phyloP scores from a whole-genome alignment of 2,888 invertebrate species.

The Rhorus exstirpatorius region DNA sequence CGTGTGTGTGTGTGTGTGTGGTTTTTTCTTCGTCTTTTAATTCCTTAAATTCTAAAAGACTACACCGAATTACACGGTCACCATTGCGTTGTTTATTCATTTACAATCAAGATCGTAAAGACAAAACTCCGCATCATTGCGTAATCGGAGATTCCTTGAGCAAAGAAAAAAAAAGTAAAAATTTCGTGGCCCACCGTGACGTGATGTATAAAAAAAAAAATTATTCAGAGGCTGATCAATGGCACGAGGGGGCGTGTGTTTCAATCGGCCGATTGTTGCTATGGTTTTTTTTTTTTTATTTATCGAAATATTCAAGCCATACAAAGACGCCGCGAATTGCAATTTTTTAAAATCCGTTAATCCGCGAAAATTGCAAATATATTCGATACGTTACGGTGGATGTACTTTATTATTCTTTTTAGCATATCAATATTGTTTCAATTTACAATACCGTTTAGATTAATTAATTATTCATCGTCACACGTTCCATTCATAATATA shows the following conservation, averaged over 20 bases:
- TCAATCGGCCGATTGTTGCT: not conserved
- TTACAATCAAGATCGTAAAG: conserved; percentile 54
- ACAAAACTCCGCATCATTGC: conserved; percentile 26
- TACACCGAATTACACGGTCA: conserved; percentile 71
- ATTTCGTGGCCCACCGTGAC: conserved; percentile 34
- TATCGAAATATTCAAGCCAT: conserved; percentile 49
- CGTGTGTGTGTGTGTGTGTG: conserved; percentile 23
- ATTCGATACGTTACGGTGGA: conserved; percentile 52
- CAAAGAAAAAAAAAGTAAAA: conserved; percentile 16
- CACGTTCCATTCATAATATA: conserved; percentile 70
- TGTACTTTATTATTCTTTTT: conserved; percentile 42
- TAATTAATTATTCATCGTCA: conserved; percentile 72
- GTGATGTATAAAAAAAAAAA: too few relatives aligned
- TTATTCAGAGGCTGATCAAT: conserved; percentile 16
- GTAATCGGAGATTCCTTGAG: conserved; percentile 46
- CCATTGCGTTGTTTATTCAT: conserved; percentile 65
- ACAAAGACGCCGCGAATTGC: conserved; percentile 36
- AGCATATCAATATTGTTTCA: conserved; percentile 62
- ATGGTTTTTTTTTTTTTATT: not conserved
- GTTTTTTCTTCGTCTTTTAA: conserved; percentile 26
- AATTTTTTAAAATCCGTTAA: conserved; percentile 45
- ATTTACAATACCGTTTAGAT: conserved; percentile 72
- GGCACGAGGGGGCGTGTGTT: conserved; percentile 20
- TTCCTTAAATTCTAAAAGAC: conserved; percentile 70
- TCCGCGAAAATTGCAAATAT: conserved; percentile 49